These are phyloP conservation scores for Semaprochilodus insignis DNA, from an alignment of 2,797 vertebrate species.

Conservation along the genomic window DNA sequence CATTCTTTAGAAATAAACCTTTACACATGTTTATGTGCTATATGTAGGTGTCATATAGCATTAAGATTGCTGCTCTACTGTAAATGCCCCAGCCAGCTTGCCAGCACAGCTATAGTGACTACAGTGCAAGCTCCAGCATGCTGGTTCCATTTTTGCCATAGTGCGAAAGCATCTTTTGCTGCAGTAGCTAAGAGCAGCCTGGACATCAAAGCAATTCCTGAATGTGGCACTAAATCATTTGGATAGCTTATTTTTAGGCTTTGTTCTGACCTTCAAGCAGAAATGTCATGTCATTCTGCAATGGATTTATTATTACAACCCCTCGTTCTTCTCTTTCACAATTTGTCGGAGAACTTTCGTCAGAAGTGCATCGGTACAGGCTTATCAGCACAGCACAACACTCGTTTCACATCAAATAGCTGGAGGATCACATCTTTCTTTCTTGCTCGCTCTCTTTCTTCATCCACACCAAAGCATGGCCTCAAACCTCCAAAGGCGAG, in stretches of 20 bases:
- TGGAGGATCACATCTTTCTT: background rate
- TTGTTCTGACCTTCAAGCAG: conserved; percentile 12
- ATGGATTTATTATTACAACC: background rate
- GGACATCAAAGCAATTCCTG: background rate
- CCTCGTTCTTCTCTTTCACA: background rate
- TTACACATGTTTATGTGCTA: too few species aligned
- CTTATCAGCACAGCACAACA: conserved; percentile 5
- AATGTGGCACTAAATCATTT: background rate
- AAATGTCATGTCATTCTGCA: background rate
- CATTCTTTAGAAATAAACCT: too few species aligned
- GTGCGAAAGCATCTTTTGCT: background rate
- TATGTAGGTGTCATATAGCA: too few species aligned
- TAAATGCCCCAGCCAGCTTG: too few species aligned
- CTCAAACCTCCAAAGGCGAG: conserved; percentile 6
- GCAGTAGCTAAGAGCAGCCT: background rate
- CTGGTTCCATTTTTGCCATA: background rate
- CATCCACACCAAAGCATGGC: background rate
- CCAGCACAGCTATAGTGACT: too few species aligned
- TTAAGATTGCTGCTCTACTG: too few species aligned
- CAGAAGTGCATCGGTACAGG: background rate
- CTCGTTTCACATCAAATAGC: background rate
- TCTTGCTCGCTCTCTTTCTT: background rate
- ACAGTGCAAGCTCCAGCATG: too few species aligned
- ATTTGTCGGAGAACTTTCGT: background rate
- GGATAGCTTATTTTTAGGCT: background rate